A percentile compares a stretch with the other conserved stretches of the same genome.
These are phyloP conservation scores for Takifugu bimaculatus DNA, from an alignment of 2,113 vertebrate species.

Conservation along the genomic window DNA sequence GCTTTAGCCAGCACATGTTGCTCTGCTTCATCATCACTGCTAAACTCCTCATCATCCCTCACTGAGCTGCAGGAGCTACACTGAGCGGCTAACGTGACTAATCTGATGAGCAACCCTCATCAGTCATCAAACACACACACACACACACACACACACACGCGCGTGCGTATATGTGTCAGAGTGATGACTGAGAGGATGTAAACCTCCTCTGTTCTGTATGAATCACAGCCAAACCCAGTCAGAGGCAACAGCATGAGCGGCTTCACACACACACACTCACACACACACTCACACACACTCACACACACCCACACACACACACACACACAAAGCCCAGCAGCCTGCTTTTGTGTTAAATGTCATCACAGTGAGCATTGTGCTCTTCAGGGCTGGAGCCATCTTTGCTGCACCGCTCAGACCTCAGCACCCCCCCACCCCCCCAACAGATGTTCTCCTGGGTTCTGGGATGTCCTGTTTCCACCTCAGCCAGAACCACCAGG, in stretches of 20 bases:
- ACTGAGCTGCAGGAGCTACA: background rate
- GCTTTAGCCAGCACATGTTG: background rate
- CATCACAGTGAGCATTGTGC: background rate
- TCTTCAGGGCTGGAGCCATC: background rate
- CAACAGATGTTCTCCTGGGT: background rate
- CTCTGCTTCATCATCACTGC: background rate
- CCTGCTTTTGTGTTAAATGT: background rate
- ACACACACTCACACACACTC: background rate
- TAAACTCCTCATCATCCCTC: background rate
- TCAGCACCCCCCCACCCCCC: too few relatives aligned
- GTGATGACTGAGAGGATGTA: slow-evolving; percentile 4
- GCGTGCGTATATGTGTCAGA: background rate
- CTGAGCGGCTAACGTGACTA: background rate
- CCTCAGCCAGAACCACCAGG: too few relatives aligned
- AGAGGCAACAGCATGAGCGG: background rate
- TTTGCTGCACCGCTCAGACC: background rate
- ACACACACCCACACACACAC: background rate
- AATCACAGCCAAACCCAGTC: slow-evolving; percentile 17
- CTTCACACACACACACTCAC: background rate
- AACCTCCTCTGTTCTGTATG: slow-evolving; percentile 8
- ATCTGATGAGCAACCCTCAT: background rate
- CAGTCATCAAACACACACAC: slow-evolving; percentile 4
- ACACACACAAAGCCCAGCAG: background rate
- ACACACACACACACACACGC: background rate
- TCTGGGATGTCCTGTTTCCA: too few relatives aligned